Conservation (phyloP, 2,113 vertebrate genomes). For the Lepisosteus osseus region DNA sequence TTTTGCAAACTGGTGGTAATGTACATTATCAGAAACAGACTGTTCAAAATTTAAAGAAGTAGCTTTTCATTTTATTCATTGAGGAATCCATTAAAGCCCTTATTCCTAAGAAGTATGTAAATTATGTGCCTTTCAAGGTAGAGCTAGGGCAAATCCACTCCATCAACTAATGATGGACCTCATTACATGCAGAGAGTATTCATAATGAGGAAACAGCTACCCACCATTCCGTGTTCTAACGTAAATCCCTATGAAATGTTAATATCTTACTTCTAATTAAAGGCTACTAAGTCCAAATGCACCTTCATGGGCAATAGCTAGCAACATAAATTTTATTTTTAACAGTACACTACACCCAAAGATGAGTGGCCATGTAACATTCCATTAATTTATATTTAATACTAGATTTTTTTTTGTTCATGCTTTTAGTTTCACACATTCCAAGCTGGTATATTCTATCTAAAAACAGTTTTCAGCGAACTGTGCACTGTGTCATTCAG, state of each 20-base stretch:
- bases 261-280: conserved; percentile 98
- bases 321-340: conserved; percentile 68
- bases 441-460: not conserved
- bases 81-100: conserved; percentile 92
- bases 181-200: conserved; percentile 94
- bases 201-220: conserved; percentile 94
- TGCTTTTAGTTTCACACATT: conserved; percentile 1
- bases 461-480: not conserved
- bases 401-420: conserved; percentile 21
- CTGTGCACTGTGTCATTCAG: not conserved
- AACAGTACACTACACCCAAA: conserved; percentile 52
- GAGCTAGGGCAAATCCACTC: conserved; percentile 93
- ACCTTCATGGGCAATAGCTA: conserved; percentile 67
- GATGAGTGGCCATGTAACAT: conserved; percentile 56
- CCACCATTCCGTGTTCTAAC: conserved; percentile 85
- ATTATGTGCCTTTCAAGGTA: conserved; percentile 97
- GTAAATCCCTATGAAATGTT: conserved; percentile 97
- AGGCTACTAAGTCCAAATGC: conserved; percentile 91
- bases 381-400: conserved; percentile 71
- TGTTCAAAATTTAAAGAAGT: conserved; percentile 89
- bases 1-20: conserved; percentile 33
- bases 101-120: conserved; percentile 94
- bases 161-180: conserved; percentile 99
- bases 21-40: conserved; percentile 77
- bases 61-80: conserved; percentile 96